phyloP scores from a whole-genome alignment of 2,888 invertebrate species.

The Helicoverpa assulta region DNA sequence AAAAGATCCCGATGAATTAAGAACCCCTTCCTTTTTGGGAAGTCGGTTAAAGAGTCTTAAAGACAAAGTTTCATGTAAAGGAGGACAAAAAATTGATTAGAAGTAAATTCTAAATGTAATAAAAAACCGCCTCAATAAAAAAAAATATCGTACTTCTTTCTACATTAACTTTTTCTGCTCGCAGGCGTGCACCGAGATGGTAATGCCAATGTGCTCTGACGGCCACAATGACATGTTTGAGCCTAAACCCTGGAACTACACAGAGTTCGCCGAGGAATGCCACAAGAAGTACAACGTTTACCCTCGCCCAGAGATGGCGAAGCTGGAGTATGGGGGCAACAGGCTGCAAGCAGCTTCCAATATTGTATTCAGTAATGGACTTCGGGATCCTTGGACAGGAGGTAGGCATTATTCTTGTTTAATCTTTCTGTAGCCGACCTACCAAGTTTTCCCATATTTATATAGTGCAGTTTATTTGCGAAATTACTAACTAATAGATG shows the following conservation, averaged over 20 bases:
- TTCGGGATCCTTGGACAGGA: constrained; percentile 96
- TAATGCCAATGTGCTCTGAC: constrained; percentile 97
- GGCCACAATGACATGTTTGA: constrained; percentile 96
- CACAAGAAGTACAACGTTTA: constrained; percentile 92
- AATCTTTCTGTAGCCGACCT: not conserved
- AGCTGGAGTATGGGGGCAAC: constrained; percentile 95
- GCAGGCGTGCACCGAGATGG: constrained; percentile 98
- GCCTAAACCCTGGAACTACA: constrained; percentile 93
- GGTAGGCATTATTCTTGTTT: constrained; percentile 79
- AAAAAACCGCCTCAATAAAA: too few species aligned
- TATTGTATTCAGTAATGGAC: constrained; percentile 95
- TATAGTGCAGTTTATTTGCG: too few species aligned
- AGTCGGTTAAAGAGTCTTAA: too few species aligned
- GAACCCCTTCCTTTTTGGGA: too few species aligned
- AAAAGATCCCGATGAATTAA: too few species aligned
- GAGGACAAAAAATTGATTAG: too few species aligned
- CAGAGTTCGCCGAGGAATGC: constrained; percentile 92
- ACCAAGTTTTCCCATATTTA: not conserved
- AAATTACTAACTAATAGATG: too few species aligned
- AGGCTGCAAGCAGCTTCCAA: constrained; percentile 92
- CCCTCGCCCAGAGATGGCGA: constrained; percentile 92
- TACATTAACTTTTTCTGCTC: not conserved
- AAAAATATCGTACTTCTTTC: too few species aligned
- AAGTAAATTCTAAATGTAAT: too few species aligned
- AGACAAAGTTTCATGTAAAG: too few species aligned